Evolutionary conservation across 2,113 vertebrate species (phyloP).

Genomic region (Colaptes auratus): DNA sequence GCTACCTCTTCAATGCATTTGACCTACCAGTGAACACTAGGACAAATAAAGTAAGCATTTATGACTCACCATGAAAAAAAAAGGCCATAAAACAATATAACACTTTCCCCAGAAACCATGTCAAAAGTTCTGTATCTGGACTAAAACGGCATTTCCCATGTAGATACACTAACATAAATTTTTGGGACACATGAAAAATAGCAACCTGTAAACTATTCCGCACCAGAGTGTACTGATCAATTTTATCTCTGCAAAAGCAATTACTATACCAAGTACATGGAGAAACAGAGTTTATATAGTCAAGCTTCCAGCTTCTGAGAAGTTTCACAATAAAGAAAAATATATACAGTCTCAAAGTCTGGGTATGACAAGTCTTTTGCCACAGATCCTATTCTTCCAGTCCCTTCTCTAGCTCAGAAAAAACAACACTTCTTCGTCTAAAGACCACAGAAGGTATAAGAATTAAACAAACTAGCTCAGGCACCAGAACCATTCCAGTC

Average conservation of each 20-base stretch:
- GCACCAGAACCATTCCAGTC: neutral
- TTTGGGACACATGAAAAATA: neutral
- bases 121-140: neutral
- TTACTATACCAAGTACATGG: neutral
- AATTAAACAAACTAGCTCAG: neutral
- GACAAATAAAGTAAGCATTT: neutral
- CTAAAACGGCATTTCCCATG: neutral
- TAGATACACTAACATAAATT: neutral
- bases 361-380: neutral
- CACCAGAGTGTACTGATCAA: neutral
- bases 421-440: neutral
- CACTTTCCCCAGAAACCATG: neutral
- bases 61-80: neutral
- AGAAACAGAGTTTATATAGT: neutral
- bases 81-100: neutral
- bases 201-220: neutral
- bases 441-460: neutral
- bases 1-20: neutral
- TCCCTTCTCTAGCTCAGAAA: neutral
- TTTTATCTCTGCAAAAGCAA: neutral
- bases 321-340: neutral
- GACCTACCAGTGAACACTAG: neutral
- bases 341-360: neutral
- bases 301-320: neutral
- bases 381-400: neutral